phyloP scores from a whole-genome alignment of 2,113 vertebrate genomes.

The Peromyscus maniculatus region DNA sequence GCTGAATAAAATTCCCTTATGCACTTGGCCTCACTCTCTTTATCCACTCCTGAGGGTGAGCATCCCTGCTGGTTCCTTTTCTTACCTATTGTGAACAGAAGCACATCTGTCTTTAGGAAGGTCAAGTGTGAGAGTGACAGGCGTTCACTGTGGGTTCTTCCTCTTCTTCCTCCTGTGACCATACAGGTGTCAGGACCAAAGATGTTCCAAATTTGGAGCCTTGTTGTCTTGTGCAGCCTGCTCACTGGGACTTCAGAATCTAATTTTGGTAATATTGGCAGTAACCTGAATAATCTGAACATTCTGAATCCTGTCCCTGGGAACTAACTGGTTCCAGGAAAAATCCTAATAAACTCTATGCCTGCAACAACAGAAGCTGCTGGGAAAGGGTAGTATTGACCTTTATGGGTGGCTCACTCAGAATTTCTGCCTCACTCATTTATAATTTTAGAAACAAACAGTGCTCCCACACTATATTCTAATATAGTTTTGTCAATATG shows the following conservation, averaged over 20 bases:
- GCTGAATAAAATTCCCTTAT: not conserved
- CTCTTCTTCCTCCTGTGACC: not conserved
- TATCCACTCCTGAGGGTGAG: not conserved
- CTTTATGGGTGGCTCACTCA: not conserved
- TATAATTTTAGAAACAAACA: constrained; percentile 8
- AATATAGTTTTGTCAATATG: not conserved
- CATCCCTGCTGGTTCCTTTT: not conserved
- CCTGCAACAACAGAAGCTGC: not conserved
- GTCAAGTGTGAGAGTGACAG: not conserved
- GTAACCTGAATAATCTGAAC: no score
- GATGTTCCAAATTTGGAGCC: constrained; percentile 52
- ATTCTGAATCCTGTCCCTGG: not conserved
- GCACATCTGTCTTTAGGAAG: not conserved
- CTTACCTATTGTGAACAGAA: not conserved
- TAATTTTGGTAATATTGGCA: accelerated
- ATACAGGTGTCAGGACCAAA: not conserved
- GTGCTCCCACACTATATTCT: not conserved
- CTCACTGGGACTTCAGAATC: not conserved
- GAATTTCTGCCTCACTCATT: not conserved
- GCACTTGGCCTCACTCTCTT: no score
- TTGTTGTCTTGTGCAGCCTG: not conserved
- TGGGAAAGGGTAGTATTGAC: not conserved
- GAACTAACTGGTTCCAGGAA: not conserved
- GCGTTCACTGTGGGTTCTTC: not conserved
- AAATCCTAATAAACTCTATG: no score